These are phyloP conservation scores for Eidolon dupreanum DNA, from an alignment of 2,797 vertebrate species.

Conservation along the genomic window DNA sequence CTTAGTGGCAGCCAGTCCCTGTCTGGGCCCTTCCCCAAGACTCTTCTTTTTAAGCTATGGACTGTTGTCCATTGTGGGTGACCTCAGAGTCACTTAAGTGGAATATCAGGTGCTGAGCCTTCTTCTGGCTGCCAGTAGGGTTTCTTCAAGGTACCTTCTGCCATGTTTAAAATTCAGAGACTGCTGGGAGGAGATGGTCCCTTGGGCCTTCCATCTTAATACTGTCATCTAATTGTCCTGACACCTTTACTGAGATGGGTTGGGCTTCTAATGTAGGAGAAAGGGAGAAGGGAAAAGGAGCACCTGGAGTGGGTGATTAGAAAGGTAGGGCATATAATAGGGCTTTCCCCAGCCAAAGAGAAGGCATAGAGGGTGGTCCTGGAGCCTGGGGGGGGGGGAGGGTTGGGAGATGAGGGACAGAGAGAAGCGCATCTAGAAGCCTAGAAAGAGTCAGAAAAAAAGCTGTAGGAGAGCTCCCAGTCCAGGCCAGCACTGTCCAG, in stretches of 20 bases:
- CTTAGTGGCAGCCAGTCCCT: background rate
- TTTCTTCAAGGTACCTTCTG: background rate
- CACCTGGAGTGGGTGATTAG: background rate
- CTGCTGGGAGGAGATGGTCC: background rate
- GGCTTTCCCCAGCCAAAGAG: background rate
- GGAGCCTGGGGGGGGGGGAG: background rate
- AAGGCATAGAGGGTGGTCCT: background rate
- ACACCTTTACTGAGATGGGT: background rate
- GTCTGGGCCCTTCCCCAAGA: background rate
- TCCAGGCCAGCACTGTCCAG: background rate
- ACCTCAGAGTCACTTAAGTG: background rate
- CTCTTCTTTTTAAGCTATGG: background rate
- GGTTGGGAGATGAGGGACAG: no score
- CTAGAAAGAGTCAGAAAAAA: background rate
- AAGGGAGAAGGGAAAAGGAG: background rate
- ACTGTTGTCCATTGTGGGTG: background rate
- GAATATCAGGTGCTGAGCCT: background rate
- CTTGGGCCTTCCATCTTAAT: background rate
- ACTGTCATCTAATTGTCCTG: background rate
- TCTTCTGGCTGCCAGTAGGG: background rate
- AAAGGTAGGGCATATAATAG: background rate
- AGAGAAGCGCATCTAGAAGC: background rate
- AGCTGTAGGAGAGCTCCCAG: background rate
- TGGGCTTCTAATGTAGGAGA: background rate
- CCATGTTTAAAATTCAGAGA: background rate